Evolutionary conservation across 2,888 invertebrate species (phyloP), one percentile per base, ranked within the genome.

Genomic region (Caenorhabditis becei): DNA sequence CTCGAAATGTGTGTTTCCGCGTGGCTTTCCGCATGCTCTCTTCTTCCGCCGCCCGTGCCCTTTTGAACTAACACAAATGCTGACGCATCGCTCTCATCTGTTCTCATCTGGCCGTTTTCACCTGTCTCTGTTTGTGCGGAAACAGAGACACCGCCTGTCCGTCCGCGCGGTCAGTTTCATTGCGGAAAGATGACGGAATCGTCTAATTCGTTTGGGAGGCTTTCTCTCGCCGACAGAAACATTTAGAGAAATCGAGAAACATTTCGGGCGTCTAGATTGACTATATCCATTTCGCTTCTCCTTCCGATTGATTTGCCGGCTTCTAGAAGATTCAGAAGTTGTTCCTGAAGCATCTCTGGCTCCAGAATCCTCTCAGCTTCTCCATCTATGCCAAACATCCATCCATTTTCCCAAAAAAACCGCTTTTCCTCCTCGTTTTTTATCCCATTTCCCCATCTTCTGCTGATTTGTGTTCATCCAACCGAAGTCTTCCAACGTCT

Each of bases 401-500:
- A 51, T 20, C 56, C 66, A 24, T 41, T 7, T 20, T 5, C 47
- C 2, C 4, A 24, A 24, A 24, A 59, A 59, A 59, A 37, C 59
- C 37, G 41, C 62, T 44, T 70, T 28, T 44, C 8, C 35, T 61
- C 41, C 32, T 53, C 18, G 11, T 37, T 37, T 53, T 35, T 51
- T 23, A 23, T 59, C 53, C 53, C 18, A 14, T n/a, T 26, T 53
- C 53, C 37, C 51, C 26, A 59, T 66, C 26, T 44, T 35, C 35
- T 14, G 41, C 35, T 37, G 44, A 44, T 67, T 69, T 41, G 32
- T 69, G 74, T 74, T 74, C 74, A 74, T 58, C 65, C 74, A 65
- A 74, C 65, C 72, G 71, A 63, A 72, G 71, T 24, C 26, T 53
- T 51, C 23, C 28, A 26, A 53, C 53, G 26, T 63, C 51, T 63